These are phyloP conservation scores for Acromyrmex echinatior DNA, from an alignment of 1,140 invertebrate species.

Conservation along the genomic window DNA sequence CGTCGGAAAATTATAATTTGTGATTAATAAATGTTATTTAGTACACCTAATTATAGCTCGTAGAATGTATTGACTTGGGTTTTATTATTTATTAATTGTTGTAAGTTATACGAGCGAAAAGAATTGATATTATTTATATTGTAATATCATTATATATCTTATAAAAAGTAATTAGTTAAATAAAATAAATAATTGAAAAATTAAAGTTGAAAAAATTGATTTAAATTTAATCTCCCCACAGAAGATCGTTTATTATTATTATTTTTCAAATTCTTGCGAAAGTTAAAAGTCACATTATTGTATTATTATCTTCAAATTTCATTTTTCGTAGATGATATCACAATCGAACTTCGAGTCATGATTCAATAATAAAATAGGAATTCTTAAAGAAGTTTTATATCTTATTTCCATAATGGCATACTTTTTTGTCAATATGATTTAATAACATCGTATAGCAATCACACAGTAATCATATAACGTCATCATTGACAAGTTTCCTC, in stretches of 20 bases:
- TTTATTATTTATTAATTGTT: no score
- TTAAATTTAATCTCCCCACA: background rate
- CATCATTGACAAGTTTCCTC: background rate
- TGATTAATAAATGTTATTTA: no score
- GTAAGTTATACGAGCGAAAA: no score
- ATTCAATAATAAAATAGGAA: background rate
- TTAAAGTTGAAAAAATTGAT: background rate
- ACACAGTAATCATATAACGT: background rate
- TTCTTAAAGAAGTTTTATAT: background rate
- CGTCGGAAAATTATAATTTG: no score
- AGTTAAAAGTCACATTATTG: background rate
- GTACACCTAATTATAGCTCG: no score
- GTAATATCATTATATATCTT: background rate
- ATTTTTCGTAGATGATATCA: background rate
- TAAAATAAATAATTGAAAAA: background rate
- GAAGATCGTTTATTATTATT: no score
- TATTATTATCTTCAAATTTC: background rate
- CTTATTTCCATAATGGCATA: background rate
- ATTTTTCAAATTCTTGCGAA: background rate
- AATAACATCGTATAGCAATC: background rate
- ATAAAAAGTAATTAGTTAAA: background rate
- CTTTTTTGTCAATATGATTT: slow-evolving; percentile 14
- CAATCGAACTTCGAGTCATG: background rate
- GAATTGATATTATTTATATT: no score
- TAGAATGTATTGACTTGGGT: no score